A percentile compares a stretch with the other conserved stretches of the same genome.
These are phyloP conservation scores for Mythimna vitellina DNA, from an alignment of 2,888 invertebrate species.

Conservation along the genomic window DNA sequence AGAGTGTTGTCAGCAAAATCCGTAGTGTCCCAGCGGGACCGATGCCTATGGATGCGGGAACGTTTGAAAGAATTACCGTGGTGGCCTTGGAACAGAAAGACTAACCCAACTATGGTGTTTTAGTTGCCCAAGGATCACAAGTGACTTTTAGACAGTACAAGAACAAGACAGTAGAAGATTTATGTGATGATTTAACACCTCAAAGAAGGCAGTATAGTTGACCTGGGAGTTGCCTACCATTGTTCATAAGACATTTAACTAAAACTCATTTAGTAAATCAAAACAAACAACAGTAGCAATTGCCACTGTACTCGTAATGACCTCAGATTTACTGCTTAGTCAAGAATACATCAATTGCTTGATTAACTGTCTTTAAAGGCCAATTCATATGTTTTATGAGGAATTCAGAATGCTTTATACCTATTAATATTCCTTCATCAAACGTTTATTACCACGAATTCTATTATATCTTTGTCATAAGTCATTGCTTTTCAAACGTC, in stretches of 20 bases:
- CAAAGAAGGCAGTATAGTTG: too few relatives aligned
- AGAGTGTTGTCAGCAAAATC: too few relatives aligned
- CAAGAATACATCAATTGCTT: conserved; percentile 46
- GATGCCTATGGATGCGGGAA: too few relatives aligned
- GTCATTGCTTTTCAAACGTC: neutral
- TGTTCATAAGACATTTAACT: neutral
- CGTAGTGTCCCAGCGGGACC: too few relatives aligned
- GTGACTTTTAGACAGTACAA: too few relatives aligned
- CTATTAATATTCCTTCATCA: conserved; percentile 30
- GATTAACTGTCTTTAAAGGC: conserved; percentile 27
- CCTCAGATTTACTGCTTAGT: conserved; percentile 33
- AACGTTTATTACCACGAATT: conserved; percentile 30
- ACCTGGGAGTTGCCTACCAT: neutral
- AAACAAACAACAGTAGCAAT: conserved; percentile 36
- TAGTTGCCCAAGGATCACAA: too few relatives aligned
- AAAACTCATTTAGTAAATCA: conserved; percentile 13
- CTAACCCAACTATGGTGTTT: too few relatives aligned
- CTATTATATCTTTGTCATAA: conserved; percentile 1
- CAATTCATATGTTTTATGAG: conserved; percentile 38
- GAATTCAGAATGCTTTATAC: conserved; percentile 35
- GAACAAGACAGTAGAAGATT: too few relatives aligned
- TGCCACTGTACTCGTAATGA: conserved; percentile 45
- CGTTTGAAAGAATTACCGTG: too few relatives aligned
- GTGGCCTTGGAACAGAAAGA: too few relatives aligned
- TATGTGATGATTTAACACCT: too few relatives aligned